These are phyloP conservation scores for Tryphoninae sp. DNA, from an alignment of 2,888 invertebrate genomes.

Conservation along the genomic window DNA sequence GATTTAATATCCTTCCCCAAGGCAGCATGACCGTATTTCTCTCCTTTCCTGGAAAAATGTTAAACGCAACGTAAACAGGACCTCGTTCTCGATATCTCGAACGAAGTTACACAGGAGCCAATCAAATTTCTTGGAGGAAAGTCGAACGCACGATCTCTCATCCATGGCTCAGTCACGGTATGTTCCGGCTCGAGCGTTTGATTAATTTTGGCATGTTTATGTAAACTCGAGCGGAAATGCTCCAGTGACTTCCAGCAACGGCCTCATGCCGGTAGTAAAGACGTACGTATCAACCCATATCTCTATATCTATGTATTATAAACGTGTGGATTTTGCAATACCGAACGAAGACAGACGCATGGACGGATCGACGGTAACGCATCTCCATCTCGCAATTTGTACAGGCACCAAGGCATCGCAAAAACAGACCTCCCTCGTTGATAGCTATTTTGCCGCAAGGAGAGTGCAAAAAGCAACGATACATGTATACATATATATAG, in stretches of 20 bases:
- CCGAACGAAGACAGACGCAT: constrained; percentile 5
- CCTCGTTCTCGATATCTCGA: constrained; percentile 14
- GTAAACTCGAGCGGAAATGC: constrained; percentile 42
- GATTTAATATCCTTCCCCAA: too few species aligned
- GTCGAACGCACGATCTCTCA: neutral
- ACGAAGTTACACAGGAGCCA: constrained; percentile 24
- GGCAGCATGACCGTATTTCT: too few species aligned
- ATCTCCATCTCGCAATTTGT: neutral
- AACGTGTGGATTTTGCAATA: constrained; percentile 23
- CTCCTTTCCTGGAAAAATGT: neutral
- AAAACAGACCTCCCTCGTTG: constrained; percentile 27
- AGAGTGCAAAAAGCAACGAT: constrained; percentile 1
- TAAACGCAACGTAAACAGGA: constrained; percentile 31
- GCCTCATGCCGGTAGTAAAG: neutral
- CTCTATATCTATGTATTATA: neutral
- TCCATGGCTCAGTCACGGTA: neutral
- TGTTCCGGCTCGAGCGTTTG: constrained; percentile 36
- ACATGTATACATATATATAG: neutral
- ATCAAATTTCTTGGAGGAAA: constrained; percentile 40
- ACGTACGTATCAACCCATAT: neutral
- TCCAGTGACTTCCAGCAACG: constrained; percentile 37
- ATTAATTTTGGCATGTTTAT: constrained; percentile 60
- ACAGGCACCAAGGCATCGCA: constrained; percentile 4
- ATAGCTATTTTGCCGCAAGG: constrained; percentile 9
- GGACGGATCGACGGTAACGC: neutral